phyloP scores from a whole-genome alignment of 2,797 vertebrate species.

The Tragelaphus eurycerus region DNA sequence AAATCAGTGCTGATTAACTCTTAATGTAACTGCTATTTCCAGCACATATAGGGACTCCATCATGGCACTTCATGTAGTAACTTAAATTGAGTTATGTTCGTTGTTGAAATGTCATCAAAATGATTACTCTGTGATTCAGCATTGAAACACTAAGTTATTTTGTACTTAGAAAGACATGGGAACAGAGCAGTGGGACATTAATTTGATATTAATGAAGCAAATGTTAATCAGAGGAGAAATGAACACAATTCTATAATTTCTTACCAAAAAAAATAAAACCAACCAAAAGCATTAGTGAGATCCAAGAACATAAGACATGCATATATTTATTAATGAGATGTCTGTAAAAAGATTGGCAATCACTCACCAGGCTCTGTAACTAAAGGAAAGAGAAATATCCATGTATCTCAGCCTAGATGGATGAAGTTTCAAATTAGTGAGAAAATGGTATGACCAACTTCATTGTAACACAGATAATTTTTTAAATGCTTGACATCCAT shows the following conservation, averaged over 20 bases:
- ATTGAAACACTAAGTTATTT: conserved; percentile 41
- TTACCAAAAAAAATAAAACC: neutral
- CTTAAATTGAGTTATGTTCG: conserved; percentile 47
- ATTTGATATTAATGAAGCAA: conserved; percentile 51
- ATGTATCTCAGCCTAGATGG: neutral
- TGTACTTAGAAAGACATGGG: conserved; percentile 8
- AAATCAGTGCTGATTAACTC: neutral
- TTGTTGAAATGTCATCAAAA: conserved; percentile 57
- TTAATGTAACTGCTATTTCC: conserved; percentile 7
- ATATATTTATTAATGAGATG: neutral
- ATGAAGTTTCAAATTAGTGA: conserved; percentile 8
- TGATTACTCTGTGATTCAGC: conserved; percentile 37
- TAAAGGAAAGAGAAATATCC: neutral
- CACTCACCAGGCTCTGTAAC: neutral
- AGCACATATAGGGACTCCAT: neutral
- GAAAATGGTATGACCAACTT: neutral
- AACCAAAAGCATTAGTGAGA: conserved; percentile 20
- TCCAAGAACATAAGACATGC: neutral
- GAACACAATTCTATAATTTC: conserved; percentile 24
- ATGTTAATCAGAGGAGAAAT: conserved; percentile 6
- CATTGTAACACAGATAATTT: neutral
- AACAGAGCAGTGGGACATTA: neutral
- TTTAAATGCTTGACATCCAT: neutral
- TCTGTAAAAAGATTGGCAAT: neutral
- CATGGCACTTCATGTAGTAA: neutral